A percentile compares a stretch with the other conserved stretches of the same genome.
Conservation (phyloP, 2,113 vertebrate genomes). For the Grammomys dolichurus region DNA sequence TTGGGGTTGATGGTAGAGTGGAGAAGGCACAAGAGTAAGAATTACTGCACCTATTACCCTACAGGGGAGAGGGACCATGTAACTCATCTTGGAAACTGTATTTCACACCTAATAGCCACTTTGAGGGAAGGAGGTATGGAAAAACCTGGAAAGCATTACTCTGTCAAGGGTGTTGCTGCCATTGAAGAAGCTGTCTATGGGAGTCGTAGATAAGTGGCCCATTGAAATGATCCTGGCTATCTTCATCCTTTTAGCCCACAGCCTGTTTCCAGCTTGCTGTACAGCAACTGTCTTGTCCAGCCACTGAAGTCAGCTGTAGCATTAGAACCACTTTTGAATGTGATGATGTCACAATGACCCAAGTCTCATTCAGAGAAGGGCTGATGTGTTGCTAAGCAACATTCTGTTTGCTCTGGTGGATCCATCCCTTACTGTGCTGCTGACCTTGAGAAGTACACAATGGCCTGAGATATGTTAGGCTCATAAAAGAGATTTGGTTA, state of each 20-base stretch:
- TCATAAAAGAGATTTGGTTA: slow-evolving; percentile 30
- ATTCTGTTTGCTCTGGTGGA: neutral
- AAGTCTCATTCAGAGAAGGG: neutral
- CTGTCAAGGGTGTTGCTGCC: neutral
- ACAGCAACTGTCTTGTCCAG: slow-evolving; percentile 5
- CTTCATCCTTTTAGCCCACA: neutral
- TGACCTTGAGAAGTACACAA: neutral
- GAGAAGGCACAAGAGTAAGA: neutral
- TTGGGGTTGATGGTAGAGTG: neutral
- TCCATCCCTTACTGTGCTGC: neutral
- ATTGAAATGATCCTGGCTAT: slow-evolving; percentile 28
- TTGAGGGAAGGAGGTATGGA: slow-evolving; percentile 40
- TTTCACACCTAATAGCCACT: slow-evolving; percentile 56
- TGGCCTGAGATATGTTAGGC: neutral
- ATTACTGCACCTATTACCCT: neutral
- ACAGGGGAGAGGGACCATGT: neutral
- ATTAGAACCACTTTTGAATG: neutral
- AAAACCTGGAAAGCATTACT: slow-evolving; percentile 64
- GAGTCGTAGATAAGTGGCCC: neutral
- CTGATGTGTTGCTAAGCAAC: neutral
- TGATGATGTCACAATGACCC: neutral
- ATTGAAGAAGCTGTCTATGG: slow-evolving; percentile 28
- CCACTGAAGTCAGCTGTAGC: neutral
- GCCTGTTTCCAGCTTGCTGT: neutral
- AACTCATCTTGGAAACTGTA: slow-evolving; percentile 40